These are phyloP conservation scores for Murina feae DNA, from an alignment of 2,113 vertebrate species.

Conservation along the genomic window DNA sequence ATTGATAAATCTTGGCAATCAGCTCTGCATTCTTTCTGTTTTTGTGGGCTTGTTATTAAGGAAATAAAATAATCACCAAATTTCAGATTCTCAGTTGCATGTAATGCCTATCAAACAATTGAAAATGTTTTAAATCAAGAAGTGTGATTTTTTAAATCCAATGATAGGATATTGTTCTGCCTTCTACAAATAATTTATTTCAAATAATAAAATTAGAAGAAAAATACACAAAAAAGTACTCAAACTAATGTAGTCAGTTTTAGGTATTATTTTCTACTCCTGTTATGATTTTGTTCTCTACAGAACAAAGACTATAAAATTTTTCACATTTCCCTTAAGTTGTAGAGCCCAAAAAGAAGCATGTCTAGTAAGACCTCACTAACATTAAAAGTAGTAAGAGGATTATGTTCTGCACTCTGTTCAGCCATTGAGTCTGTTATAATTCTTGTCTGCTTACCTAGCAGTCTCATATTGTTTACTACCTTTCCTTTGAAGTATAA, in stretches of 20 bases:
- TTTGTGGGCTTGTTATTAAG: background rate
- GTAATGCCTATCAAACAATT: background rate
- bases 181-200: background rate
- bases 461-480: background rate
- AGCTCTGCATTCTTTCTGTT: background rate
- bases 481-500: background rate
- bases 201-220: background rate
- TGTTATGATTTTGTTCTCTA: background rate
- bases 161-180: background rate
- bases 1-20: background rate
- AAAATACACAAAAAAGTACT: background rate
- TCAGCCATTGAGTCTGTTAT: background rate
- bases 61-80: background rate
- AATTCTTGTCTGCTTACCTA: background rate
- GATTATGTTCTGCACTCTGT: background rate
- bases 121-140: background rate
- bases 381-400: background rate
- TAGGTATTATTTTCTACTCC: background rate
- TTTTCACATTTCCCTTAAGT: constrained; percentile 32
- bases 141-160: constrained; percentile 12
- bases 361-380: background rate
- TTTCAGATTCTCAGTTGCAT: background rate
- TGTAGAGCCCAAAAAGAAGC: background rate
- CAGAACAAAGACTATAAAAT: background rate
- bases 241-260: background rate